These are phyloP conservation scores for Collichthys lucidus DNA, from an alignment of 2,113 vertebrate species.

Conservation along the genomic window DNA sequence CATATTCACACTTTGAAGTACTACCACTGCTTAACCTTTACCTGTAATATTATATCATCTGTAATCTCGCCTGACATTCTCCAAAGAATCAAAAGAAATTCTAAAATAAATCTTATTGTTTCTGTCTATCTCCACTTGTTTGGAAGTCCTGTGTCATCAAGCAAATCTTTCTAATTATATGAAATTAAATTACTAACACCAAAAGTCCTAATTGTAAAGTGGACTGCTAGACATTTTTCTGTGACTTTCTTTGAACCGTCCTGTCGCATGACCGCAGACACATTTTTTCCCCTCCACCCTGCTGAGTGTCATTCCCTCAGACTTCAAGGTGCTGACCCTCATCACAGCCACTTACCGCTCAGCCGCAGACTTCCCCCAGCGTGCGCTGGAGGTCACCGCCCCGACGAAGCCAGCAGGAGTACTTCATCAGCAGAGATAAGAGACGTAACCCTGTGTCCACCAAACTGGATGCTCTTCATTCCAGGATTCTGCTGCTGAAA, in stretches of 20 bases:
- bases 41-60: neutral
- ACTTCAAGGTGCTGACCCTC: neutral
- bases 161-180: too few relatives aligned
- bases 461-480: neutral
- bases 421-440: neutral
- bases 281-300: neutral
- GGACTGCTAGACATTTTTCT: neutral
- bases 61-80: neutral
- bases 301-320: neutral
- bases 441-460: neutral
- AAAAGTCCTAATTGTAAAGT: neutral
- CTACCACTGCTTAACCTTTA: neutral
- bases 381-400: neutral
- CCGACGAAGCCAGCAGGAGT: neutral
- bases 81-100: neutral
- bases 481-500: neutral
- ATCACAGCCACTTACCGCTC: conserved; percentile 6
- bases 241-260: neutral
- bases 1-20: neutral
- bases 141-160: neutral
- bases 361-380: neutral
- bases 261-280: neutral
- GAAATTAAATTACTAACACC: too few relatives aligned
- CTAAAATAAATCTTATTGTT: neutral
- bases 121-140: neutral